Base-by-base conservation (phyloP, 1,140 invertebrate genomes). In the Drosophila neocordata region DNA sequence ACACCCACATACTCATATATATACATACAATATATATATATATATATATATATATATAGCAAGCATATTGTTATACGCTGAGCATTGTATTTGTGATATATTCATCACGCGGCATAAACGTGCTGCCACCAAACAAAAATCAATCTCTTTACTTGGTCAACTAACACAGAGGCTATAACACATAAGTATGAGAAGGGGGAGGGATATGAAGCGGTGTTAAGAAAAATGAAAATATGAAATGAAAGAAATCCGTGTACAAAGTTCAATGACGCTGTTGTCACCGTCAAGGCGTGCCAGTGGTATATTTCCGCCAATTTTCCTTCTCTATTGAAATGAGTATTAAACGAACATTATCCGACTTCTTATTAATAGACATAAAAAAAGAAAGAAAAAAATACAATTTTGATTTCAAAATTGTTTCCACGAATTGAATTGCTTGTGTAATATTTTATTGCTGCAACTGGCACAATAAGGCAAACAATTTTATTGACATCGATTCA, bases 61-160 rank as follows among this genome's bases (percentile, higher is more conserved):
- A 59, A 58, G 35, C 27, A 44, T 41, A 56, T 44, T 75, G 60
- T 48, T 48, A 20, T 69, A 62, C 69, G 56, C 71, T 20, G 48
- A 65, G 73, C 57, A 62, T 68, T 74, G 53, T 58, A 60, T 66
- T 66, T 74, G 58, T 58, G 65, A 60, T 57, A 56, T 35, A 69
- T 69, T 2, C n/a, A 2, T 76, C 73, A 76, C 73, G 72, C 73
- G 73, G 72, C 73, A 66, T 41, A 76, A 76, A 76, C 73, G 73
- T 76, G 73, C 73, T 75, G 73, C 65, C 73, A 48, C 31, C 67
- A 75, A 62, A 56, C 38, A 75, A 57, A 74, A 52, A 52, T 58
- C 41, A 41, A 34, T 75, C 52, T 31, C 41, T 59, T 59, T 35
- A 75, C 70, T 41, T 48, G 41, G 55, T 37, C 71, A 66, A 66